Evolutionary conservation across 92 coral and sea anemone species (phyloP).

Genomic region (Zoanthus gigantus): DNA sequence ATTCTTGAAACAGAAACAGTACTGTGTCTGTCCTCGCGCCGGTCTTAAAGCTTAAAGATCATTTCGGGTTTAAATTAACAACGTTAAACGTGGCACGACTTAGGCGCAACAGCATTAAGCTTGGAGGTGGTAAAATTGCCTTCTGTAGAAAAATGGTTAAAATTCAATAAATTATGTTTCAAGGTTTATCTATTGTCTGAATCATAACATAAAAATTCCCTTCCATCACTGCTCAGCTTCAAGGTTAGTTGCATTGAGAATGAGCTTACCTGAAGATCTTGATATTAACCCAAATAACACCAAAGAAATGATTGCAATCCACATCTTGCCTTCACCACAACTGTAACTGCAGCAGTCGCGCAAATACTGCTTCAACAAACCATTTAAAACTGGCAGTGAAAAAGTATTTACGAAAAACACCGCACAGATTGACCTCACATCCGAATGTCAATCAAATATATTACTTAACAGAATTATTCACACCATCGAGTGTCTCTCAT

Average conservation of each 20-base stretch:
- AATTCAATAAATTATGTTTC: too few relatives aligned
- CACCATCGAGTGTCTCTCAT: background rate
- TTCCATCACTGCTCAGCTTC: background rate
- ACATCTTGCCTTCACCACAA: background rate
- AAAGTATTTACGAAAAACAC: background rate
- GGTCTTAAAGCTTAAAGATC: too few relatives aligned
- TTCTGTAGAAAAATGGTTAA: too few relatives aligned
- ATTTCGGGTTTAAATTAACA: too few relatives aligned
- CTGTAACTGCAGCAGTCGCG: background rate
- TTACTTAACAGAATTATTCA: background rate
- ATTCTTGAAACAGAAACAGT: too few relatives aligned
- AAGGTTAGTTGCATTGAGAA: background rate
- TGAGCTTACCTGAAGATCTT: background rate
- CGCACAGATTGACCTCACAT: background rate
- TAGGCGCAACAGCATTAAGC: too few relatives aligned
- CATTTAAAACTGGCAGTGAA: background rate
- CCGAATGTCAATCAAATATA: slow-evolving; percentile 6
- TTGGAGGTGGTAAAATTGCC: too few relatives aligned
- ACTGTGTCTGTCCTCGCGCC: too few relatives aligned
- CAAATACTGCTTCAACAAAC: background rate
- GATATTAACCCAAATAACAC: background rate
- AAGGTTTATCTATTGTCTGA: background rate
- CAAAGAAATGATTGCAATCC: background rate
- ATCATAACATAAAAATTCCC: background rate
- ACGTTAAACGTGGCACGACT: too few relatives aligned